These are phyloP conservation scores for Paramormyrops hopkinsi DNA, from an alignment of 2,797 vertebrate species.

Conservation along the genomic window DNA sequence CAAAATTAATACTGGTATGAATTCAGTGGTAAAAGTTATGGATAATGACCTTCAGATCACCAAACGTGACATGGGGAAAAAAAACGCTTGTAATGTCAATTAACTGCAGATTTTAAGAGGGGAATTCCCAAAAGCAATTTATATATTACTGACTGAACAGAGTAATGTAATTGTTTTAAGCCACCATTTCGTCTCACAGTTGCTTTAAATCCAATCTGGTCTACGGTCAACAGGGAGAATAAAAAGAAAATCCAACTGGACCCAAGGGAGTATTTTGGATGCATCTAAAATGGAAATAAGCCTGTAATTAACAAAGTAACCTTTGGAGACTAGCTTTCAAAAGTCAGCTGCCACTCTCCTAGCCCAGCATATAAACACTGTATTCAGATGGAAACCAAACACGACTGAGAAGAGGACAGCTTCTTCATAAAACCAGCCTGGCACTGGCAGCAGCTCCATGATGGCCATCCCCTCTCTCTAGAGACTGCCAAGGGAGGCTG, in stretches of 20 bases:
- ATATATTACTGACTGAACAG: background rate
- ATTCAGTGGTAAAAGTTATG: background rate
- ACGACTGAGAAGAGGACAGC: background rate
- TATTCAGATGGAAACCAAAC: background rate
- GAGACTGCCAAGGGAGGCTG: background rate
- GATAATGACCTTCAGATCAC: background rate
- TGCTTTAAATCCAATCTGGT: background rate
- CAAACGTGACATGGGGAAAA: background rate
- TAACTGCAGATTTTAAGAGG: background rate
- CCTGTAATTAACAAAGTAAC: slow-evolving; percentile 5
- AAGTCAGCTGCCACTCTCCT: background rate
- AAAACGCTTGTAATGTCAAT: background rate
- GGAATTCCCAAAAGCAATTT: background rate
- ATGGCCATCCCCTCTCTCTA: background rate
- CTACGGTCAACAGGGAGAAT: background rate
- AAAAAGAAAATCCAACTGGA: background rate
- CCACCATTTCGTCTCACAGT: background rate
- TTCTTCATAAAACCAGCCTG: background rate
- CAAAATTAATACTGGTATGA: background rate
- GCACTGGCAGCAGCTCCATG: background rate
- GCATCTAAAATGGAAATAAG: slow-evolving; percentile 9
- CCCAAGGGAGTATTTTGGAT: background rate
- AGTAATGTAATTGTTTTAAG: background rate
- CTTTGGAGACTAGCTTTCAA: background rate
- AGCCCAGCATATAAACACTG: background rate